Conservation (phyloP, 2,888 invertebrate genomes). For the Microctonus brassicae region DNA sequence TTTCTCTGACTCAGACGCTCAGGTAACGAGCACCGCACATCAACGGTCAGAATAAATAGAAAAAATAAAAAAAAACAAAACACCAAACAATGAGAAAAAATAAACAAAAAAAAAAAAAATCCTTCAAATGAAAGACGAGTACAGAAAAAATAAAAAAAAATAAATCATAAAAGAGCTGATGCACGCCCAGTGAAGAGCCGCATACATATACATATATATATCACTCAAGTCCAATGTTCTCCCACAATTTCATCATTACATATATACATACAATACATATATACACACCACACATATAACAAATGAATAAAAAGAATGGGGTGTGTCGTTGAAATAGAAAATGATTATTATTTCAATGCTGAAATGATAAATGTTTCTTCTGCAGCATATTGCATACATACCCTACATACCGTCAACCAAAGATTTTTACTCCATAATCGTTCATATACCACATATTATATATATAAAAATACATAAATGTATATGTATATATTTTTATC, state of each 20-base stretch:
- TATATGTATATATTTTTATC: neutral
- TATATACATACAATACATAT: no score
- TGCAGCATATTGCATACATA: neutral
- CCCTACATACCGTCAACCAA: neutral
- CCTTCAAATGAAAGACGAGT: neutral
- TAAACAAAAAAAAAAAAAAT: neutral
- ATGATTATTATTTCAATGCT: conserved; percentile 7
- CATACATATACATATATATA: neutral
- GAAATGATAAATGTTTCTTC: neutral
- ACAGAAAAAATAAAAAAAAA: neutral
- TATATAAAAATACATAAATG: neutral
- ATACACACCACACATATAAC: no score
- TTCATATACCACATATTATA: conserved; percentile 10
- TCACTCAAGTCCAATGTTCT: conserved; percentile 20
- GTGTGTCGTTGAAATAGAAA: neutral
- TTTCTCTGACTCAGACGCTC: neutral
- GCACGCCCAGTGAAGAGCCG: neutral
- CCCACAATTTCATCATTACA: neutral
- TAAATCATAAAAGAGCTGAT: conserved; percentile 1
- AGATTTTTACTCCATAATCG: conserved; percentile 14
- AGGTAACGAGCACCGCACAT: neutral
- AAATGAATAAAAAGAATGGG: no score
- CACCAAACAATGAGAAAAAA: neutral
- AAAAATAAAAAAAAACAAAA: neutral
- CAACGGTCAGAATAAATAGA: neutral